phyloP scores from a whole-genome alignment of 2,888 invertebrate genomes.

The Amblyjoppa fuscipennis region DNA sequence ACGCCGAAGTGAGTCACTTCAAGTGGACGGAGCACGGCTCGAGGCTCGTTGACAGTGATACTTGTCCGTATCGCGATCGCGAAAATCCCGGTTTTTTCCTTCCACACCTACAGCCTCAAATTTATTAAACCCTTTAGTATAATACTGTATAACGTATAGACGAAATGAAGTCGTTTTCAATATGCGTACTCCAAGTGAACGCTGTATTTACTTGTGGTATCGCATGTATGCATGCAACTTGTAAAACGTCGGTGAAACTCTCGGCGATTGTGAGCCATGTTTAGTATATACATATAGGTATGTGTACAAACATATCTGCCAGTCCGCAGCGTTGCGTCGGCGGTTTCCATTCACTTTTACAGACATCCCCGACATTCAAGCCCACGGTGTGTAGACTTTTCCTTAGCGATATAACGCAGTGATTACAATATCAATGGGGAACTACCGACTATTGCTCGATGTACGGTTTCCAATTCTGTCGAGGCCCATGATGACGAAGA shows the following conservation, averaged over 20 bases:
- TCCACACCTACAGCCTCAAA: too few species aligned
- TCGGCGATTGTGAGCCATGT: not conserved
- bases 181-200: not conserved
- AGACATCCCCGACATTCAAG: conserved; percentile 20
- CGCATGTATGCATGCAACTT: not conserved
- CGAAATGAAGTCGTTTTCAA: too few species aligned
- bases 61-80: not conserved
- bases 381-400: not conserved
- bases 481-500: too few species aligned
- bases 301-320: not conserved
- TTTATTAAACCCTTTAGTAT: too few species aligned
- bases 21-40: not conserved
- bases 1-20: conserved; percentile 25
- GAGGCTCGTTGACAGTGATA: too few species aligned
- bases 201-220: not conserved
- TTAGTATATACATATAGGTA: not conserved
- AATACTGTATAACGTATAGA: too few species aligned
- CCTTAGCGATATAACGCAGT: not conserved
- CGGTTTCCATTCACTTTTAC: conserved; percentile 40
- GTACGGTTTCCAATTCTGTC: too few species aligned
- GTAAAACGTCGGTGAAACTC: not conserved
- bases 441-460: not conserved
- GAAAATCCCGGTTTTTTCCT: not conserved
- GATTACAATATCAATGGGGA: not conserved
- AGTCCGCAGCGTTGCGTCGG: conserved; percentile 20